Evolutionary conservation across 2,797 vertebrate species (phyloP).

Genomic region (Corythornis leucogaster): DNA sequence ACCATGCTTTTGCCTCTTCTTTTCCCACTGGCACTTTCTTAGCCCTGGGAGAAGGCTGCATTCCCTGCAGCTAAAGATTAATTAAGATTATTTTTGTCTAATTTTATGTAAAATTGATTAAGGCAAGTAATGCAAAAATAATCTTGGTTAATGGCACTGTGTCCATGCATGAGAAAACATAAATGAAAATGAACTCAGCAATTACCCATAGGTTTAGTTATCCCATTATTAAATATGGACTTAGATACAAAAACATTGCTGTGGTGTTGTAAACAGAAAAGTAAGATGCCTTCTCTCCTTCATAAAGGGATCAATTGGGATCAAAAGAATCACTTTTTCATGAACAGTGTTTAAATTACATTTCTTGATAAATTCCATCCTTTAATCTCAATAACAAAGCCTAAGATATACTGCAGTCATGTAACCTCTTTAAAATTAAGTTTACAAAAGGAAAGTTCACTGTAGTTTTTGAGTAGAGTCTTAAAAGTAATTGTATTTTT

Average conservation of each 20-base stretch:
- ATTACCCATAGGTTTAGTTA: neutral
- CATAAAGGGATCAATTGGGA: neutral
- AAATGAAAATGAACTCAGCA: neutral
- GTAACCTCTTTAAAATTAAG: neutral
- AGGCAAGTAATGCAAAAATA: neutral
- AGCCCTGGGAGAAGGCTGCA: neutral
- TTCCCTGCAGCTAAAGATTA: neutral
- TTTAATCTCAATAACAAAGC: neutral
- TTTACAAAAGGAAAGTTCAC: neutral
- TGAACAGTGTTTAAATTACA: neutral
- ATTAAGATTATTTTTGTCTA: neutral
- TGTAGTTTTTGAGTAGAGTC: neutral
- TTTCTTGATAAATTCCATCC: neutral
- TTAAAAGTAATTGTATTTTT: neutral
- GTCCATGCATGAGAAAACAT: neutral
- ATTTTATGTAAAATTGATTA: constrained; percentile 9
- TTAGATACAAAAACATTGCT: neutral
- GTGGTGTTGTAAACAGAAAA: neutral
- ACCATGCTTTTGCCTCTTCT: neutral
- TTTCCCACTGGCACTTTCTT: neutral
- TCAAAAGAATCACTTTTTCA: neutral
- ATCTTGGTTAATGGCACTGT: neutral
- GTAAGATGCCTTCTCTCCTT: neutral
- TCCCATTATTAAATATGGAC: neutral
- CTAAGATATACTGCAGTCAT: neutral